Conservation (phyloP, 2,797 vertebrate species). For the Phataginus tetradactyla region DNA sequence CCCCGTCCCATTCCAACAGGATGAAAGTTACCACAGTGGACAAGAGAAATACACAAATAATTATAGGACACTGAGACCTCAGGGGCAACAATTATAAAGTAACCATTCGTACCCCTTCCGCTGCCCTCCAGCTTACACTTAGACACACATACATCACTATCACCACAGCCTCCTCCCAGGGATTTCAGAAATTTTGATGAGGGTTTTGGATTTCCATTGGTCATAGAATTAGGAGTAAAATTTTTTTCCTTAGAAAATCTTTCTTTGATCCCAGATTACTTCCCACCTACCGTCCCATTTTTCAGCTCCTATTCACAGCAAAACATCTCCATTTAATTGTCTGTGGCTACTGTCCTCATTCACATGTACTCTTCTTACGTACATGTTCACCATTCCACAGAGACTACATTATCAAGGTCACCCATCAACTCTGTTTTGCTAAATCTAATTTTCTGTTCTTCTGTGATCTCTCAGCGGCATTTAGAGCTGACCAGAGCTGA, state of each 20-base stretch:
- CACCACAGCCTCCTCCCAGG: neutral
- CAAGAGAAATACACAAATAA: too few species aligned
- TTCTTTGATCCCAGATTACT: neutral
- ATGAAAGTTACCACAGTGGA: too few species aligned
- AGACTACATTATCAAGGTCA: neutral
- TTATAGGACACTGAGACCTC: neutral
- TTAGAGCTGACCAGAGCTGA: neutral
- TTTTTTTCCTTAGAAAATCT: neutral
- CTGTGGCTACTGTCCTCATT: neutral
- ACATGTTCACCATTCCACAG: neutral
- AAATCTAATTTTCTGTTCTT: neutral
- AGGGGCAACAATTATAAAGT: neutral
- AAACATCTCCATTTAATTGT: neutral
- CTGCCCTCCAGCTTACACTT: too few species aligned
- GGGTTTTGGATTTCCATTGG: neutral
- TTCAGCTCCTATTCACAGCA: neutral
- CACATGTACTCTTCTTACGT: neutral
- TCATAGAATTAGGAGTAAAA: neutral
- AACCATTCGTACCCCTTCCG: neutral
- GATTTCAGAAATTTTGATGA: neutral
- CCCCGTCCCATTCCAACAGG: fast-evolving
- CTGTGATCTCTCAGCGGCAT: neutral
- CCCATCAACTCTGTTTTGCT: neutral
- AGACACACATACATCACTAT: fast-evolving
- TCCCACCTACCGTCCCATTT: neutral